Base-by-base conservation (phyloP, 1,140 invertebrate genomes). In the Drosophila repletoides region DNA sequence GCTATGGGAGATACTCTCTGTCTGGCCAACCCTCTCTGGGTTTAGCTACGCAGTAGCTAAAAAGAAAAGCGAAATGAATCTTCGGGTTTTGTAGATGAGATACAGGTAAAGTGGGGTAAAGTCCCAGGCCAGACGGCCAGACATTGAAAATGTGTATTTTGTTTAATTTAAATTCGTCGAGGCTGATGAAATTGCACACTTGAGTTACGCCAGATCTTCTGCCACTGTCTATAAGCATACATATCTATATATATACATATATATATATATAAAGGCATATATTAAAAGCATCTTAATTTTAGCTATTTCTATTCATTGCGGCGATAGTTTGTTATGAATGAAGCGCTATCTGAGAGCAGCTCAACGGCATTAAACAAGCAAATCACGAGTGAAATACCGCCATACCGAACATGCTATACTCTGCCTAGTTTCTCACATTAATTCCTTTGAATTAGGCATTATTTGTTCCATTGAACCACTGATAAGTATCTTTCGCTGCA, bases 121-220 rank as follows among this genome's bases (percentile, higher is more conserved):
- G 19, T 33, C 14, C 10, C 12, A 15, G 4, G 26, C 31, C 29
- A 48, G 29, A 17, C 46, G 28, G 19, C 10, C 5, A 41, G 45
- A 12, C 38, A 65, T 17, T 41, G 38, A 34, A 43, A 71, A 69
- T 51, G 28, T 65, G 58, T 31, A 41, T 61, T 58, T 72, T 41
- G 7, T 43, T 38, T 65, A 56, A 33, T 70, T 38, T 74, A 56
- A 56, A 64, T 72, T 67, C 46, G 56, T 49, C 36, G 21, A 51
- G 69, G 77, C 80, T 84, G 79, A 84, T 65, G 79, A 84, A 84
- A 84, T 86, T 79, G 66, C 75, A 83, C 65, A 64, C 53, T 61
- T 56, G 26, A 38, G 5, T 84, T 84, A 52, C 79, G 43, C 31
- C 59, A 68, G 65, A 15, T 36, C n/a, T 31, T n/a, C n/a, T n/a